Base-by-base conservation (phyloP, 1,140 invertebrate species). In the Rhopalosiphum padi region DNA sequence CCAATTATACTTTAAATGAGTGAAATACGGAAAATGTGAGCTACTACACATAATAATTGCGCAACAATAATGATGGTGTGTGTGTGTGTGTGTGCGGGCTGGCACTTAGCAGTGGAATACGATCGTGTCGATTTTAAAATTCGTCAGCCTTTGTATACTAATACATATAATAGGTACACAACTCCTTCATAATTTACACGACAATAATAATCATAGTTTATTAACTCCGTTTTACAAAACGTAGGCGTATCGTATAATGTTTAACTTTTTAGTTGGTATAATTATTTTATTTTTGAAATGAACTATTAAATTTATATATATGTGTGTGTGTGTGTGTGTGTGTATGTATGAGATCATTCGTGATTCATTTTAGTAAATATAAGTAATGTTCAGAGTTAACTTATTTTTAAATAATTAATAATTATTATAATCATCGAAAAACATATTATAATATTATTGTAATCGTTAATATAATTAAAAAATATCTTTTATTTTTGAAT, bases 401-500 rank as follows among this genome's bases (percentile, higher is more conserved):
- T n/a, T 77, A 85, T 43, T 85, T 85, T 41, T 25, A 85, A 43
- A 85, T 41, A 85, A 43, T 43, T 85, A 77, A 77, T 77, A 77
- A 77, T 35, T 77, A 77, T 77, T 35, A 77, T 77, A 77, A 77
- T 77, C n/a, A 43, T 43, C 83, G 37, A 85, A 41, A 85, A 41
- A 85, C 35, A 85, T 41, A 85, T 41, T 85, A 85, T 77, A 77
- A 77, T 6, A n/a, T 85, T 85, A 43, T 43, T 25, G 37, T 43
- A 85, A 85, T 85, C 23, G 23, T 25, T 85, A 25, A 85, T 37
- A 23, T 37, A 83, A 83, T 83, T 83, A 37, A 37, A 83, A 83
- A 83, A 83, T 85, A 85, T 85, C 83, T 85, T 85, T 41, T 43
- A 41, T 85, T 85, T 85, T 85, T 85, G 41, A 85, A 43, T 41